Conservation (phyloP, 2,113 vertebrate genomes). For the Peucedramus taeniatus region DNA sequence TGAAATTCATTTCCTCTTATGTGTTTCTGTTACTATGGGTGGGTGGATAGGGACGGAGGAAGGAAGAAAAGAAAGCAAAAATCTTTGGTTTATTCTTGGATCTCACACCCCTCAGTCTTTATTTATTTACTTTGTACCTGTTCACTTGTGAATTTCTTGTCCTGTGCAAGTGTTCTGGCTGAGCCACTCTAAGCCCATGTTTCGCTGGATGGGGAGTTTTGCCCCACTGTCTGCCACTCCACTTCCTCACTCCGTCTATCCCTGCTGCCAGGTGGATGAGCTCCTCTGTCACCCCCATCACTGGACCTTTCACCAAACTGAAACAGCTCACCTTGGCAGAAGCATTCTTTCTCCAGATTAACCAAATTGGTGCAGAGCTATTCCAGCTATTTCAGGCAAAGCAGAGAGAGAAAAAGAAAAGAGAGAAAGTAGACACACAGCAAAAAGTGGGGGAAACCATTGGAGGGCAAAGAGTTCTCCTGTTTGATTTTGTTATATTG, state of each 20-base stretch:
- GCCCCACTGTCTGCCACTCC: not conserved
- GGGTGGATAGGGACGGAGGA: not conserved
- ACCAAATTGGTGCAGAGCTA: not conserved
- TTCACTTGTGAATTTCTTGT: not conserved
- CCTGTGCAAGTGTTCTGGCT: not conserved
- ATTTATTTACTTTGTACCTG: conserved; percentile 5
- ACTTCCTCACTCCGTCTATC: not conserved
- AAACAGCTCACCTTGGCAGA: not conserved
- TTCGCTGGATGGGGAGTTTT: not conserved
- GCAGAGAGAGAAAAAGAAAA: not conserved
- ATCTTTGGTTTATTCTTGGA: not conserved
- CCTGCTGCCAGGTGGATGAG: not conserved
- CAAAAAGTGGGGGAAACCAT: not conserved
- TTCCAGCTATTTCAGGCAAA: not conserved
- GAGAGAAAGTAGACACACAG: not conserved
- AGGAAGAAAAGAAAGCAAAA: conserved; percentile 43
- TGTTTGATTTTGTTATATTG: not conserved
- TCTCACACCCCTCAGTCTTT: not conserved
- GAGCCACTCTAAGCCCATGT: not conserved
- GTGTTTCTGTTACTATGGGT: not conserved
- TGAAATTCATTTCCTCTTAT: conserved; percentile 24
- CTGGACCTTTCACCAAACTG: not conserved
- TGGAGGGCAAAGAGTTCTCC: not conserved
- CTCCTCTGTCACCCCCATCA: not conserved
- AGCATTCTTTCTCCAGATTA: not conserved